Percentiles rank a stretch among this genome's conserved stretches.
Evolutionary conservation across 1,140 invertebrate genomes (phyloP).

Genomic region (Pissodes strobi): DNA sequence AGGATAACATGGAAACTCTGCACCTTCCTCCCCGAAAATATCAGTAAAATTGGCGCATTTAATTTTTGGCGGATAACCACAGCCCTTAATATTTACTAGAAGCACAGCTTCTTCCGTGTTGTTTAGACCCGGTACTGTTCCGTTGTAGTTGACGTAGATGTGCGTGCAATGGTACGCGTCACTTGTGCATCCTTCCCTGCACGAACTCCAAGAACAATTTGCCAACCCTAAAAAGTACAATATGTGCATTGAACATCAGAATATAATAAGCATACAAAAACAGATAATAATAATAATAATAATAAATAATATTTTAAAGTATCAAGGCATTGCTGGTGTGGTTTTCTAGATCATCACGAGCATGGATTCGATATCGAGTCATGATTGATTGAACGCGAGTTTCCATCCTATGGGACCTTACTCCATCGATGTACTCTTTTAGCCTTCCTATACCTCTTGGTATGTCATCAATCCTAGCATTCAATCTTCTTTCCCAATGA

Average conservation of each 20-base stretch:
- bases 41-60: constrained; percentile 81
- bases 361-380: too few relatives aligned
- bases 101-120: constrained; percentile 67
- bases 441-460: too few relatives aligned
- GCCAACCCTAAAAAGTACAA: constrained; percentile 68
- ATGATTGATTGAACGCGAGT: too few relatives aligned
- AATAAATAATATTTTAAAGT: too few relatives aligned
- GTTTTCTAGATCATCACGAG: too few relatives aligned
- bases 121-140: constrained; percentile 46
- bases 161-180: constrained; percentile 85
- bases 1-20: constrained; percentile 82
- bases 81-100: constrained; percentile 81
- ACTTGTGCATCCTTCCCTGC: constrained; percentile 85
- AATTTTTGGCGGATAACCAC: constrained; percentile 87
- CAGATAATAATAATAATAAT: too few relatives aligned
- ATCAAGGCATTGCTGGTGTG: too few relatives aligned
- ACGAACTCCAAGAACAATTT: constrained; percentile 86
- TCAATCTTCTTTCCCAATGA: too few relatives aligned
- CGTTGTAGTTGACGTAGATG: constrained; percentile 79
- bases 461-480: too few relatives aligned
- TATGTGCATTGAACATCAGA: background rate
- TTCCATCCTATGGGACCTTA: too few relatives aligned
- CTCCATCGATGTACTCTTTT: too few relatives aligned
- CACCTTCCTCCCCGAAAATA: constrained; percentile 74
- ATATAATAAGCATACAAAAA: background rate